Evolutionary conservation across 2,797 vertebrate genomes (phyloP), one percentile per base, ranked within the genome.

Genomic region (Acipenser ruthenus): DNA sequence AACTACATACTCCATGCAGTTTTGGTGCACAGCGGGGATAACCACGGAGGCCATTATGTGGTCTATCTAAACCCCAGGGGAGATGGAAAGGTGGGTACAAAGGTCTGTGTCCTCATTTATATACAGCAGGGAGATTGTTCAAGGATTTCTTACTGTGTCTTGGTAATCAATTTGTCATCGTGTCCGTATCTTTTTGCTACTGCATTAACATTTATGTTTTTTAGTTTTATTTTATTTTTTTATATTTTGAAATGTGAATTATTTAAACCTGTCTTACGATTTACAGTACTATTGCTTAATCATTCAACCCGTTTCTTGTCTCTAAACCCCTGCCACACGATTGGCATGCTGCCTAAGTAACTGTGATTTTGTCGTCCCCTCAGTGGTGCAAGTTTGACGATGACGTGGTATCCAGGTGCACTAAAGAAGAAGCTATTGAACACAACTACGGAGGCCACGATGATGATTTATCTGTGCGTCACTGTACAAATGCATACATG

Each of bases 361-460:
- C 62, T 15, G 48, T 55, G 51, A 12, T 7, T 5, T 1, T 15
- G 50, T 51, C 6, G 48, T 1, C 55, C 58, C 67, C 67, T 12
- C 69, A 99, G 97, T 99, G 96, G 96, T 99, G 95, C 75, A 99
- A 99, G 73, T 99, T 99, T 60, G 97, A 99, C 0, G 97, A 99
- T 0, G 95, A 99, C 0, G 96, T 99, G 0, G 96, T 99, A 67
- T 99, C 97, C 0, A 86, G 96, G 67, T 99, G 96, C 83, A 99
- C 97, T 50, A 99, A 99, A 77, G 96, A 99, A 77, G 97, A 99
- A 76, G 96, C 96, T 7, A 98, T 97, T 23, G 97, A 99, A 65
- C 95, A 99, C 87, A 99, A 99, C 84, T 99, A 99, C 0, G 96
- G 96, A 0, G 96, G 97, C 6, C 96, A 97, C 0, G 96, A 99